Evolutionary conservation across 2,888 invertebrate species (phyloP).

Genomic region (Andrena bucephala): DNA sequence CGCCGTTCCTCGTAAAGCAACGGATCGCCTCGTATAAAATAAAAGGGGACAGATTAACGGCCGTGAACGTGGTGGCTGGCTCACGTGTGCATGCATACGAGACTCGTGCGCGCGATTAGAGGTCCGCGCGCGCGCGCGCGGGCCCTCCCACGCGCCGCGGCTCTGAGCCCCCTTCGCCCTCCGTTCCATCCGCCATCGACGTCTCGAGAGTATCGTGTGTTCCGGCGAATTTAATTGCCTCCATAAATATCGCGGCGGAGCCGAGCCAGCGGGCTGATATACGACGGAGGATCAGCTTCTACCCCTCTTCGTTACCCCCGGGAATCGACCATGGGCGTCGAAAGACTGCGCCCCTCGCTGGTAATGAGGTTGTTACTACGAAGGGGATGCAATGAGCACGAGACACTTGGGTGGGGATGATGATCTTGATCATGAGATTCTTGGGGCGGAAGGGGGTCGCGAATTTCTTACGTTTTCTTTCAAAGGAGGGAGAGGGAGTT

Average conservation of each 20-base stretch:
- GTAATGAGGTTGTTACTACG: slow-evolving; percentile 1
- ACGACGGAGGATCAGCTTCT: slow-evolving; percentile 25
- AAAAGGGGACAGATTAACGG: slow-evolving; percentile 74
- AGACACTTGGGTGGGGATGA: no score
- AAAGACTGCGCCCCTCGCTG: slow-evolving; percentile 1
- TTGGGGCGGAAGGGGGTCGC: no score
- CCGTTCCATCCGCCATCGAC: slow-evolving; percentile 28
- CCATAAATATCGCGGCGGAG: slow-evolving; percentile 78
- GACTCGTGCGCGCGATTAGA: slow-evolving; percentile 57
- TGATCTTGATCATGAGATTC: no score
- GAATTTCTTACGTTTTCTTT: no score
- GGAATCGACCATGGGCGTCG: slow-evolving; percentile 10
- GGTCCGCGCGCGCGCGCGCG: slow-evolving; percentile 46
- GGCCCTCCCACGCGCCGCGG: slow-evolving; percentile 61
- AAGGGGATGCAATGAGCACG: not conserved
- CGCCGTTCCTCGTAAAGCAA: slow-evolving; percentile 73
- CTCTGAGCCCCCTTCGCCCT: not conserved
- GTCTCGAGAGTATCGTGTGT: slow-evolving; percentile 65
- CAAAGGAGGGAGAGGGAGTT: no score
- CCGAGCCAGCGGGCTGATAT: slow-evolving; percentile 46
- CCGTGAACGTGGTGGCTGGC: slow-evolving; percentile 52
- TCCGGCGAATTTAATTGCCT: slow-evolving; percentile 80
- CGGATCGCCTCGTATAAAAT: slow-evolving; percentile 74
- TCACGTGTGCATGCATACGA: slow-evolving; percentile 50
- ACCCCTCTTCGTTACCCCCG: slow-evolving; percentile 1